These are phyloP conservation scores for Saccopteryx bilineata DNA, from an alignment of 2,113 vertebrate genomes.

Conservation along the genomic window DNA sequence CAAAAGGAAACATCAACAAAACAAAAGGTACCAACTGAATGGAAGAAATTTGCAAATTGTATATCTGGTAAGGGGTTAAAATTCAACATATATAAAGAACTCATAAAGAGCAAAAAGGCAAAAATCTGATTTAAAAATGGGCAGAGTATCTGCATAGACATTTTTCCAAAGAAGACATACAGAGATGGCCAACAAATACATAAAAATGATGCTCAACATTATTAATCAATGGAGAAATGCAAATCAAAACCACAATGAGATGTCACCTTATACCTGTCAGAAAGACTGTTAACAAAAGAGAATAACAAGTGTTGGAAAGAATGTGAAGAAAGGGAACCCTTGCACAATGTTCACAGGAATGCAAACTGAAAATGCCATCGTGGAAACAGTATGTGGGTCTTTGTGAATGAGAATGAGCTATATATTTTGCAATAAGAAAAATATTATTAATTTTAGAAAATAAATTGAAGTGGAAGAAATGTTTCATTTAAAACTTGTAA, in stretches of 20 bases:
- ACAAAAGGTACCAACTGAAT: neutral
- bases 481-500: neutral
- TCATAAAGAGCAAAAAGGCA: neutral
- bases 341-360: neutral
- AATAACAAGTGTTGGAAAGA: neutral
- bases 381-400: neutral
- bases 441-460: neutral
- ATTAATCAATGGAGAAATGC: neutral
- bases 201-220: neutral
- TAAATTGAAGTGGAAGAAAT: neutral
- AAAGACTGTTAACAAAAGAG: neutral
- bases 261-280: too few relatives aligned
- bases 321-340: neutral
- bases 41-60: neutral
- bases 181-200: neutral
- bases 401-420: neutral
- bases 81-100: neutral
- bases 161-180: neutral
- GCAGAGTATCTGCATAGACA: neutral
- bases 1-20: neutral
- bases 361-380: neutral
- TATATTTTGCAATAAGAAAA: neutral
- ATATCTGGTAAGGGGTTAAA: neutral
- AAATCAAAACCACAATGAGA: neutral
- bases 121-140: neutral